Conservation (phyloP, 2,113 vertebrate species). For the Chaetodon trifascialis region DNA sequence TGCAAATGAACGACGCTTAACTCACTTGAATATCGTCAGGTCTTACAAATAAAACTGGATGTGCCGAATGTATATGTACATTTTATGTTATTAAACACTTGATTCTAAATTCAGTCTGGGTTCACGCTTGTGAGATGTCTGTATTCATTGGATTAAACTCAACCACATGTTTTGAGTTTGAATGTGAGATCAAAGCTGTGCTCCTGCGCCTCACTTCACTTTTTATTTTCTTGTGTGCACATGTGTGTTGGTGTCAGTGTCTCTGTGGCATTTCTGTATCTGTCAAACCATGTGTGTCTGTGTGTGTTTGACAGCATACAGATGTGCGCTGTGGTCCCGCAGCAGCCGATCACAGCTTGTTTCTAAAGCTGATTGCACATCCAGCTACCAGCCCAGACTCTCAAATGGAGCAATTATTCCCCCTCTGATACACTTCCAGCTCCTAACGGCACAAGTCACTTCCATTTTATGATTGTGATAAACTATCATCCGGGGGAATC, state of each 20-base stretch:
- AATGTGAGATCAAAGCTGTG: too few relatives aligned
- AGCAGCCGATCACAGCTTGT: conserved; percentile 9
- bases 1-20: not conserved
- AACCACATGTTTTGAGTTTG: too few relatives aligned
- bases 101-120: not conserved
- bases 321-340: not conserved
- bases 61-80: not conserved
- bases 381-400: not conserved
- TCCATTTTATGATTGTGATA: conserved; percentile 17
- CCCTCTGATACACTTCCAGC: conserved; percentile 7
- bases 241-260: not conserved
- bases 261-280: not conserved
- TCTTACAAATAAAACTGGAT: not conserved
- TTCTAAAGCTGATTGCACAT: conserved; percentile 20
- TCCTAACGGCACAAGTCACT: conserved; percentile 5
- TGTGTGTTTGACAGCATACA: not conserved
- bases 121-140: not conserved
- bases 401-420: conserved; percentile 20
- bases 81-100: not conserved
- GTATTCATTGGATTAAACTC: too few relatives aligned
- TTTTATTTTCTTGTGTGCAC: not conserved
- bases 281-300: not conserved
- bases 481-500: conserved; percentile 14
- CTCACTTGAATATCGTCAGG: conserved; percentile 7
- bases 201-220: not conserved